Percentiles rank a stretch among this genome's conserved stretches.
phyloP scores from a whole-genome alignment of 64 coral and sea anemone genomes.

The Montipora efflorescens region DNA sequence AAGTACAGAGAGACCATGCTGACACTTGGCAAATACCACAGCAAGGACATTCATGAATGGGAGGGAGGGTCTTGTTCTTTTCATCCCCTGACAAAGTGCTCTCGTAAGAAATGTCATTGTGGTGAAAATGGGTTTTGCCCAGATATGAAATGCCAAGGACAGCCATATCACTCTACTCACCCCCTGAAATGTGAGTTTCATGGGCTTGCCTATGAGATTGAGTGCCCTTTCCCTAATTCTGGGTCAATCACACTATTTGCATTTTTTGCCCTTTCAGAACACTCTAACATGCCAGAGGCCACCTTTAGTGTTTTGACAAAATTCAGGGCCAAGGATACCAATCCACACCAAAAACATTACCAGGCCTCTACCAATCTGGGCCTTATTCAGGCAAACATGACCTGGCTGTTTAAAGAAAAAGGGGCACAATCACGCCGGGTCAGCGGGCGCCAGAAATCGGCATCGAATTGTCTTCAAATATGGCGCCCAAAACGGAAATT shows the following conservation, averaged over 20 bases:
- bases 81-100: conserved; percentile 49
- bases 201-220: conserved; percentile 63
- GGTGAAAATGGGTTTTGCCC: conserved; percentile 38
- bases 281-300: conserved; percentile 42
- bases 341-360: conserved; percentile 44
- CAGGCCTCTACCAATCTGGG: conserved; percentile 45
- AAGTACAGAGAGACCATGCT: conserved; percentile 62
- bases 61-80: conserved; percentile 40
- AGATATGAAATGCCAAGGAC: conserved; percentile 48
- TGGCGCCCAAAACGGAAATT: conserved; percentile 26
- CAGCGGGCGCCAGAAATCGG: conserved; percentile 2
- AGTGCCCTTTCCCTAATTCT: conserved; percentile 6
- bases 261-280: neutral
- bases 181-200: conserved; percentile 62
- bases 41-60: conserved; percentile 68
- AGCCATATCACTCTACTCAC: conserved; percentile 52
- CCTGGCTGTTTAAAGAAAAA: neutral
- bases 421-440: conserved; percentile 2
- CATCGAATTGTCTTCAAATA: conserved; percentile 51
- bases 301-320: conserved; percentile 62
- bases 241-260: no score
- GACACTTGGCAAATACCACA: conserved; percentile 56
- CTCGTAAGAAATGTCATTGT: conserved; percentile 12
- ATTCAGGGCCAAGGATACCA: conserved; percentile 48
- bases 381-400: neutral